Conservation (phyloP, 2,113 vertebrate genomes). For the Scytalopus superciliaris region DNA sequence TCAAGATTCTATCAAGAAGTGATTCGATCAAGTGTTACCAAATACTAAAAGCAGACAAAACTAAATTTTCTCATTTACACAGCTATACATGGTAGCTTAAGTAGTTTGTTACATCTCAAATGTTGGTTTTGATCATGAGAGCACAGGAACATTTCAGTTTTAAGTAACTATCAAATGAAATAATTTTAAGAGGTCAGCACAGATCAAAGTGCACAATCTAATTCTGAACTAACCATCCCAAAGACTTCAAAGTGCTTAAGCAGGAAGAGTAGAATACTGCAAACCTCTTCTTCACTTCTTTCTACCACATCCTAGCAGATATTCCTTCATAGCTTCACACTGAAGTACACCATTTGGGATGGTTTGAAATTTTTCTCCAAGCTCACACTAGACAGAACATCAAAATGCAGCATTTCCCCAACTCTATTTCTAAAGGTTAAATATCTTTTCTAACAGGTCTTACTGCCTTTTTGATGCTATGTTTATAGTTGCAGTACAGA, state of each 20-base stretch:
- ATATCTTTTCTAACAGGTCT: neutral
- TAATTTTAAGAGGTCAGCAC: neutral
- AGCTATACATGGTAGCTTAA: neutral
- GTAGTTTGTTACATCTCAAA: neutral
- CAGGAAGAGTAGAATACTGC: neutral
- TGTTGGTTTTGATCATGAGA: neutral
- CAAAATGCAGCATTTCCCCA: neutral
- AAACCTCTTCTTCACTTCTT: neutral
- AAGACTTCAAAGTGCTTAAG: neutral
- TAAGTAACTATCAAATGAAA: neutral
- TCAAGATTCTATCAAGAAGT: neutral
- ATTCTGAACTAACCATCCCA: neutral
- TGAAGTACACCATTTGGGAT: neutral
- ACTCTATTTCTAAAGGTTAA: neutral
- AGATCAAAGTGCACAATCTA: neutral
- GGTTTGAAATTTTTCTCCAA: neutral
- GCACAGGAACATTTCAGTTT: neutral
- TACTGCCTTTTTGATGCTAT: neutral
- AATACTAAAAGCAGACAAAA: neutral
- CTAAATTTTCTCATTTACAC: neutral
- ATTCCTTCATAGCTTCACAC: neutral
- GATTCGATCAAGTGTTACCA: neutral
- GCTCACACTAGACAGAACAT: neutral
- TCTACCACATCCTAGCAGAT: neutral
- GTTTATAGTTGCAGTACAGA: neutral